Evolutionary conservation across 37 sponge, comb jelly and placozoan genomes (phyloP), one percentile per base, ranked within the genome.

Genomic region (Petrosia ficiformis): DNA sequence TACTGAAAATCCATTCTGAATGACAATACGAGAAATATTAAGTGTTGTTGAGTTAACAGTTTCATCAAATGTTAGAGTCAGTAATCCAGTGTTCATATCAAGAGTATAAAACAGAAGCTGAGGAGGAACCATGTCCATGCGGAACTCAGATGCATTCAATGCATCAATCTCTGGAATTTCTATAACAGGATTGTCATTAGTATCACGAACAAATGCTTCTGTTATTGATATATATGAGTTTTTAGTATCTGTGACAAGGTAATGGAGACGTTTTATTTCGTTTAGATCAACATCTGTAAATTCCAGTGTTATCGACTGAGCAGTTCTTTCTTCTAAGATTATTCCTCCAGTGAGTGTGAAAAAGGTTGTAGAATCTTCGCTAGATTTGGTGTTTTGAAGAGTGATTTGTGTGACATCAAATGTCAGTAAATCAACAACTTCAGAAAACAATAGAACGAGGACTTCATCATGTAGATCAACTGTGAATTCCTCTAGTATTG

Each of bases 1-100:
- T 58, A 26, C 36, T 44, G 60, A 59, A 38, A 57, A 33, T 24
- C 68, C 70, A 57, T 77, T 78, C 39, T 90, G 91, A 41, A 92
- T 56, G 39, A 68, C 59, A 36, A 89, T 68, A 1, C 59, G 59
- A 32, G 86, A 59, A 11, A 86, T 80, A 76, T 82, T 69, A 3
- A 95, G 78, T 4, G 92, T 82, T 22, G 80, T 67, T 38, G 86
- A 80, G 44, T 95, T 92, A 33, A 93, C 90, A 48, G 90, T 86
- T 44, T 93, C 94, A 28, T 81, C 79, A 77, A 93, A 93, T 36
- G 82, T 73, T 16, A 93, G 65, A 0, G 69, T 70, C 28, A 93
- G 68, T 28, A 74, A 4, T 24, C 94, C 94, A 41, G 35, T 74
- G 66, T 93, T 75, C 69, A 86, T 24, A 66, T 93, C 81, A 14